Conservation (phyloP, 37 sponge, comb jelly and placozoan species). For the Crambe crambe region DNA sequence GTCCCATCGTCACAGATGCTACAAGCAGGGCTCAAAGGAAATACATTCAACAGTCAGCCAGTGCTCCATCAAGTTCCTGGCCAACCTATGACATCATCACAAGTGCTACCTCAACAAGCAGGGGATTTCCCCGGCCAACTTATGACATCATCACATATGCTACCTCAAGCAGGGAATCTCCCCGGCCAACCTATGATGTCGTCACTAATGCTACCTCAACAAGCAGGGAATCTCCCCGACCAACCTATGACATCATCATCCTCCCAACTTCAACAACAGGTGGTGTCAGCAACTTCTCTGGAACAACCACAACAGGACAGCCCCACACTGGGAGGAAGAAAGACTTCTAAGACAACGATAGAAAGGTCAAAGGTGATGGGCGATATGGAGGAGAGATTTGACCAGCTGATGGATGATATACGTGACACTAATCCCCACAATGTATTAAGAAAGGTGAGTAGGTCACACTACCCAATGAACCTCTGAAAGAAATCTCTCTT, state of each 20-base stretch:
- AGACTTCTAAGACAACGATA: background rate
- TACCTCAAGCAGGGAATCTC: background rate
- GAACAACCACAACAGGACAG: background rate
- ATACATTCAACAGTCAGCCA: no score
- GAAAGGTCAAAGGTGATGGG: constrained; percentile 21
- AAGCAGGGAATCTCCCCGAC: background rate
- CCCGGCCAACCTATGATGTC: background rate
- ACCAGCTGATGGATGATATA: constrained; percentile 49
- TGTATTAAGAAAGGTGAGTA: constrained; percentile 42
- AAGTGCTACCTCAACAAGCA: no score
- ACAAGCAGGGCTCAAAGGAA: no score
- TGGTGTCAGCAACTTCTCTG: background rate
- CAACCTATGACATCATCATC: background rate
- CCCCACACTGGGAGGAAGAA: background rate
- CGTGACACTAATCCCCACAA: constrained; percentile 39
- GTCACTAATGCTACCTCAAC: background rate
- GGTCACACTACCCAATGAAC: background rate
- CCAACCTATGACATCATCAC: no score
- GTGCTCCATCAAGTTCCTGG: no score
- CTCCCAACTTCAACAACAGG: background rate
- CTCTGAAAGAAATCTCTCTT: background rate
- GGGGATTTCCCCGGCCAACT: background rate
- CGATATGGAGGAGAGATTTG: constrained; percentile 29
- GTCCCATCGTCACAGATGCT: no score
- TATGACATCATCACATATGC: background rate